phyloP scores from a whole-genome alignment of 2,113 vertebrate species.

The Mirza zaza region DNA sequence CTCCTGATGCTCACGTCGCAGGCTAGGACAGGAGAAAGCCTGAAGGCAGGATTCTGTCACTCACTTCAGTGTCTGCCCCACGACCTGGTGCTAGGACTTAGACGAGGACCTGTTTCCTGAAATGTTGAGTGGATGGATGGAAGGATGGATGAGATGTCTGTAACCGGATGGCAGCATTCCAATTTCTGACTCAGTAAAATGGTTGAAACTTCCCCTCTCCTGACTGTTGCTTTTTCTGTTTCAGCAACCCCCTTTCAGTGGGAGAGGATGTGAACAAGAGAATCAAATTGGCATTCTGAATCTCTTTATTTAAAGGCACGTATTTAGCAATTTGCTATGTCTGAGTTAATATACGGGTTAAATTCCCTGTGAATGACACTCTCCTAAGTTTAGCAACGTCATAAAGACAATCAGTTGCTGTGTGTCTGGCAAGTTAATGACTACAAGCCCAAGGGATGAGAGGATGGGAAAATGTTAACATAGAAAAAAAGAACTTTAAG shows the following conservation, averaged over 20 bases:
- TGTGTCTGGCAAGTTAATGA: slow-evolving; percentile 59
- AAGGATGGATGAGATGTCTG: not conserved
- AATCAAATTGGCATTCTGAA: slow-evolving; percentile 44
- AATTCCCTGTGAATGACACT: slow-evolving; percentile 33
- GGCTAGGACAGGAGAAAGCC: not conserved
- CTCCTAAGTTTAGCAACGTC: slow-evolving; percentile 44
- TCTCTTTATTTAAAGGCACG: slow-evolving; percentile 35
- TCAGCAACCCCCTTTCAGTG: not conserved
- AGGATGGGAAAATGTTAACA: slow-evolving; percentile 46
- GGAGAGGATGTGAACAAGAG: slow-evolving; percentile 44
- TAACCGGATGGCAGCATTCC: not conserved
- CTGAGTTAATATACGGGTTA: slow-evolving; percentile 59
- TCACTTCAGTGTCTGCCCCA: not conserved
- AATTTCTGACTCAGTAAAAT: slow-evolving; percentile 26
- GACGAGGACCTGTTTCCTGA: not conserved
- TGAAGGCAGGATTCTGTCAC: not conserved
- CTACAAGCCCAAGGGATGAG: slow-evolving; percentile 8
- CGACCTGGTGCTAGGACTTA: not conserved
- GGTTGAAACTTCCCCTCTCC: not conserved
- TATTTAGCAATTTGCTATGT: slow-evolving; percentile 64
- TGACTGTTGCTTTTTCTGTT: not conserved
- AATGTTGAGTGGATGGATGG: not conserved
- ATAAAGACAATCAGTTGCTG: slow-evolving; percentile 44
- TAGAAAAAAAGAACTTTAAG: slow-evolving; percentile 22
- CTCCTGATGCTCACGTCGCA: not conserved